phyloP scores from a whole-genome alignment of 2,888 invertebrate genomes.

The Nipponacmea schrenckii region DNA sequence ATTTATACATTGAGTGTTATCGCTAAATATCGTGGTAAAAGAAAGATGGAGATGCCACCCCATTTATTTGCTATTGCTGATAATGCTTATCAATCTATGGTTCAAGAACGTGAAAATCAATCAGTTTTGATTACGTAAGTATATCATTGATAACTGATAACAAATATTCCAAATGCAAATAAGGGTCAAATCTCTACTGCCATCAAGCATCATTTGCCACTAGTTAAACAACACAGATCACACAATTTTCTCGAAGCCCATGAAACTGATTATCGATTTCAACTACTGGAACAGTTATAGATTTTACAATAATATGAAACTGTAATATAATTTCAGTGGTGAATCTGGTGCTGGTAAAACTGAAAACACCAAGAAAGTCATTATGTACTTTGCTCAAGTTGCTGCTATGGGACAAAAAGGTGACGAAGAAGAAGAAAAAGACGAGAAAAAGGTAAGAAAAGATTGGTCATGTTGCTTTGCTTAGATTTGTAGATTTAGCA shows the following conservation, averaged over 20 bases:
- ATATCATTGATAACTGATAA: not conserved
- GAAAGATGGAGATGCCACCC: conserved; percentile 99
- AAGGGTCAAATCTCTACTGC: no score
- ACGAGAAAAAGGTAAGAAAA: conserved; percentile 95
- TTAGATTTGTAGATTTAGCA: no score
- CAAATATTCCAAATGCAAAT: no score
- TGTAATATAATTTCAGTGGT: conserved; percentile 73
- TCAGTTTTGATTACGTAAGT: conserved; percentile 6
- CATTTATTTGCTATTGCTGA: conserved; percentile 99
- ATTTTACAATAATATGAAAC: no score
- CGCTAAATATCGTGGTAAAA: conserved; percentile 97
- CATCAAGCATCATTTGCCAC: no score
- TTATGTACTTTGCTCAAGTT: conserved; percentile 86
- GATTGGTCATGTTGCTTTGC: no score
- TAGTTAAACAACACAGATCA: no score
- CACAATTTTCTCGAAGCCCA: no score
- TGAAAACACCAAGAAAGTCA: conserved; percentile 99
- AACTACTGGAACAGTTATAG: no score
- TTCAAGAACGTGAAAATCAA: conserved; percentile 76
- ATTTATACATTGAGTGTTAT: conserved; percentile 97
- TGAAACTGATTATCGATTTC: no score
- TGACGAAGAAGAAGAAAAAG: conserved; percentile 33
- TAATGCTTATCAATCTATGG: conserved; percentile 99
- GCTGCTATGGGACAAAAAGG: conserved; percentile 77
- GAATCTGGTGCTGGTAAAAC: conserved; percentile 99